Conservation (phyloP, 2,888 invertebrate genomes). For the Eristalinus aeneus region DNA sequence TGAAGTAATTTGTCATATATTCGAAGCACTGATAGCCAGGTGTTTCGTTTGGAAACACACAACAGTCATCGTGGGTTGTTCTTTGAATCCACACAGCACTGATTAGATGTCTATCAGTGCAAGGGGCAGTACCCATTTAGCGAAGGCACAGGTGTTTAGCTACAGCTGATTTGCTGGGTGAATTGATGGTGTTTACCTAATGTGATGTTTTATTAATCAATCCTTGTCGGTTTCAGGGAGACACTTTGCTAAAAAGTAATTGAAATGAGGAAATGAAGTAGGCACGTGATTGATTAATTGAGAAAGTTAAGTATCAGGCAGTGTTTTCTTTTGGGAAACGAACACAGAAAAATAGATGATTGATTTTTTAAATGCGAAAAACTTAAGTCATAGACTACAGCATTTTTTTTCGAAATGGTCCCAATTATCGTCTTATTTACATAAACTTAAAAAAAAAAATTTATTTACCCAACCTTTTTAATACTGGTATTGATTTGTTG, state of each 20-base stretch:
- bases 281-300: too few relatives aligned
- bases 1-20: slow-evolving; percentile 1
- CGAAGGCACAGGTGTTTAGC: slow-evolving; percentile 15
- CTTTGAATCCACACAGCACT: neutral
- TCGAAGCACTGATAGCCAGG: slow-evolving; percentile 2
- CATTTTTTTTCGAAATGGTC: too few relatives aligned
- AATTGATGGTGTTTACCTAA: neutral
- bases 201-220: neutral
- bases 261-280: neutral
- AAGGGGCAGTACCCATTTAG: neutral
- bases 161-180: too few relatives aligned
- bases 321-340: too few relatives aligned
- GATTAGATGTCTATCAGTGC: neutral
- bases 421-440: too few relatives aligned
- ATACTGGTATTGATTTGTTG: too few relatives aligned
- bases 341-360: too few relatives aligned
- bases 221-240: neutral
- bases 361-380: too few relatives aligned
- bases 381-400: too few relatives aligned
- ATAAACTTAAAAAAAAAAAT: too few relatives aligned
- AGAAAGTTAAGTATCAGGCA: too few relatives aligned
- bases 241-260: neutral
- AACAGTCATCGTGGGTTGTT: neutral
- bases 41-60: slow-evolving; percentile 6
- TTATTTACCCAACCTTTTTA: too few relatives aligned